These are phyloP conservation scores for Atta colombica DNA, from an alignment of 1,140 invertebrate genomes.

Conservation along the genomic window DNA sequence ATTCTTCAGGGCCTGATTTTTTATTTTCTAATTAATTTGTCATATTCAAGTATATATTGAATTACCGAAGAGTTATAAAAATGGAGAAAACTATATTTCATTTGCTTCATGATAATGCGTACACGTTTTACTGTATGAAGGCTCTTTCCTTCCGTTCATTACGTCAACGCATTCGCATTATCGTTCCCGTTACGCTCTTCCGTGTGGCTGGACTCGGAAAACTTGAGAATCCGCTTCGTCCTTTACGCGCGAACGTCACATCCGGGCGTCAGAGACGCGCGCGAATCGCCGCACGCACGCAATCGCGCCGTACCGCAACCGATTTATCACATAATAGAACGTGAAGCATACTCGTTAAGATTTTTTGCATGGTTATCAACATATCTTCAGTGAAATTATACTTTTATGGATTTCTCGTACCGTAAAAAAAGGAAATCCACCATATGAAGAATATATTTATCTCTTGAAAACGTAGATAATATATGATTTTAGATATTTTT, in stretches of 20 bases:
- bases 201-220: conserved; percentile 54
- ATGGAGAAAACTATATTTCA: background rate
- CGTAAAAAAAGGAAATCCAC: background rate
- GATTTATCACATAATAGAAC: conserved; percentile 39
- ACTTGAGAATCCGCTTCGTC: conserved; percentile 36
- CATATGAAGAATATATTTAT: background rate
- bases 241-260: conserved; percentile 56
- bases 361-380: conserved; percentile 7
- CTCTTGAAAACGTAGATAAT: background rate
- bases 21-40: too few species aligned
- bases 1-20: too few species aligned
- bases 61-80: background rate
- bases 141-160: conserved; percentile 20
- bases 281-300: conserved; percentile 37
- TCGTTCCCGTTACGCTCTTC: conserved; percentile 53
- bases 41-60: too few species aligned
- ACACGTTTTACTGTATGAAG: background rate
- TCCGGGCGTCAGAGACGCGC: conserved; percentile 28
- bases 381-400: conserved; percentile 5
- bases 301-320: conserved; percentile 33
- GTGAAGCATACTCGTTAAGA: conserved; percentile 1
- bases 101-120: background rate
- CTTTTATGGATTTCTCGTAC: conserved; percentile 16
- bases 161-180: conserved; percentile 59
- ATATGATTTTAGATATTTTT: background rate